A percentile compares a stretch with the other conserved stretches of the same genome.
Evolutionary conservation across 1,140 invertebrate genomes (phyloP).

Genomic region (Oscheius sp.): DNA sequence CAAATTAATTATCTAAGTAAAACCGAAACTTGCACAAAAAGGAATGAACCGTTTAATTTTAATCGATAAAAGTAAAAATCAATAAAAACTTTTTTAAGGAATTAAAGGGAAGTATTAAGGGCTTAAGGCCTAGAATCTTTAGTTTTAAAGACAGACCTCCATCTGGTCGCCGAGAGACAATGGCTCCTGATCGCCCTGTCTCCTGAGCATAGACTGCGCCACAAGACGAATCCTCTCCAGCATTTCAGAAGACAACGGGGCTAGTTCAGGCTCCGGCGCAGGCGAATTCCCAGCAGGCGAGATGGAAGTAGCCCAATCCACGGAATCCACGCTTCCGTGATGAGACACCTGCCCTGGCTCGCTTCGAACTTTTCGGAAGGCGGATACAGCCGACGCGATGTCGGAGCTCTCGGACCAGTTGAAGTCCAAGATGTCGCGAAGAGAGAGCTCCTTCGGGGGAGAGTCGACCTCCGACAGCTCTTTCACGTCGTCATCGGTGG

Average conservation of each 20-base stretch:
- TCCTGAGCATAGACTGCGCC: not conserved
- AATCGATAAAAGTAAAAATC: too few relatives aligned
- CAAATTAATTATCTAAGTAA: too few relatives aligned
- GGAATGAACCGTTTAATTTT: too few relatives aligned
- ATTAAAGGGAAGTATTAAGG: too few relatives aligned
- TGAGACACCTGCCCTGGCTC: too few relatives aligned
- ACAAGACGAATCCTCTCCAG: not conserved
- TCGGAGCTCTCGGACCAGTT: not conserved
- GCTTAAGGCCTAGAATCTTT: too few relatives aligned
- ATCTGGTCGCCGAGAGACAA: not conserved
- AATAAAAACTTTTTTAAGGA: too few relatives aligned
- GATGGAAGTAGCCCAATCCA: not conserved
- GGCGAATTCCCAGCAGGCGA: not conserved
- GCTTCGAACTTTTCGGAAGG: not conserved
- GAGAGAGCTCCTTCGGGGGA: not conserved
- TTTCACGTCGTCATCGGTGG: not conserved
- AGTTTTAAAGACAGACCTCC: constrained; percentile 1
- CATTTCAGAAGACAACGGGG: not conserved
- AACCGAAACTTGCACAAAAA: too few relatives aligned
- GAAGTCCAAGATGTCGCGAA: not conserved
- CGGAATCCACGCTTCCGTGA: too few relatives aligned
- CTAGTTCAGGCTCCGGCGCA: too few relatives aligned
- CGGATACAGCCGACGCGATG: not conserved
- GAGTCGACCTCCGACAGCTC: not conserved
- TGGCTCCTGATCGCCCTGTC: too few relatives aligned